Evolutionary conservation across 2,113 vertebrate genomes (phyloP), one percentile per base, ranked within the genome.

Genomic region (Candoia aspera): DNA sequence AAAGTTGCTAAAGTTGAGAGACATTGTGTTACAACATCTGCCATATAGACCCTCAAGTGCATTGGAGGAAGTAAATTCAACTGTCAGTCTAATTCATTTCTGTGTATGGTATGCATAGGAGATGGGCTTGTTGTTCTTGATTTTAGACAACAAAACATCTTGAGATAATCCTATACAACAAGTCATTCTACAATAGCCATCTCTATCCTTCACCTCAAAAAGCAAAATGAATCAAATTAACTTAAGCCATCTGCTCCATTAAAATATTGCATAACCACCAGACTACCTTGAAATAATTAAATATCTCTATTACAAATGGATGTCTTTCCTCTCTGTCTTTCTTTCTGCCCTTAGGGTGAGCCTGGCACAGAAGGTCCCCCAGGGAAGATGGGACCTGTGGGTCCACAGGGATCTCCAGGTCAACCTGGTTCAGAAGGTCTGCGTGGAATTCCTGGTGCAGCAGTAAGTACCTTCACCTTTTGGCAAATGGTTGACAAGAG

Each of bases 371-470:
- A 97, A 1, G 99, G 99, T 17, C 96, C 97, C 2, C 73, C 94
- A 1, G 99, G 99, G 57, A 99, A 97, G 91, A 98, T 93, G 11
- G 99, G 99, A 4, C 98, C 98, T 0, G 92, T 97, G 53, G 99
- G 99, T 57, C 95, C 98, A 1, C 98, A 98, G 94, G 99, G 99
- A 1, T 98, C 98, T 0, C 98, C 98, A 4, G 99, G 99, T 6
- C 97, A 92, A 11, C 53, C 95, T 1, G 99, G 99, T 58, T 97
- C 98, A 4, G 98, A 99, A 84, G 99, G 99, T 10, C 97, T 99
- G 60, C 97, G 93, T 1, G 99, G 99, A 49, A 99, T 99, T 92
- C 99, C 99, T 0, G 99, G 99, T 21, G 97, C 98, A 58, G 97
- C 96, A 86, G 99, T 99, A 91, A 98, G 99, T 98, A 53, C n/a